Evolutionary conservation across 2,113 vertebrate genomes (phyloP).

Genomic region (Megaptera novaeangliae): DNA sequence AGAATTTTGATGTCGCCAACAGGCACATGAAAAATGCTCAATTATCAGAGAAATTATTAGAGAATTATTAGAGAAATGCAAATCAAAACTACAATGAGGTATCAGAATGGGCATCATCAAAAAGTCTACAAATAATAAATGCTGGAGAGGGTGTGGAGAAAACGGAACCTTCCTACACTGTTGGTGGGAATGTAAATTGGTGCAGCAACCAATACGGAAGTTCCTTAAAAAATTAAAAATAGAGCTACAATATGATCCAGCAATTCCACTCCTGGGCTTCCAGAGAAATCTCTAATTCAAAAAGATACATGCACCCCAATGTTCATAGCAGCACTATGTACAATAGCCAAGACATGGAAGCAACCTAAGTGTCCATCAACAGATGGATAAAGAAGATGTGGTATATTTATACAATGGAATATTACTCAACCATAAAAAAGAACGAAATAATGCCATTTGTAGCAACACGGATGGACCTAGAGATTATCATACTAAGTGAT

Average conservation of each 20-base stretch:
- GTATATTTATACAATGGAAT: background rate
- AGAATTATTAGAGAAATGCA: background rate
- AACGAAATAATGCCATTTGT: background rate
- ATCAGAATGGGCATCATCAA: background rate
- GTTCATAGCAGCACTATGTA: background rate
- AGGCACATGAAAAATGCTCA: too few species aligned
- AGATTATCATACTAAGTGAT: background rate
- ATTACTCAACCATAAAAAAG: background rate
- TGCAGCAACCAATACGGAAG: background rate
- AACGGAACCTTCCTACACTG: background rate
- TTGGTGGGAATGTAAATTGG: background rate
- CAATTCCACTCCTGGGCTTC: background rate
- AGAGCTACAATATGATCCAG: background rate
- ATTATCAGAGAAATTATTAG: too few species aligned
- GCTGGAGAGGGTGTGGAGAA: background rate
- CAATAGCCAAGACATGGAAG: background rate
- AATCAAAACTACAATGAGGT: background rate
- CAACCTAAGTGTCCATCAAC: background rate
- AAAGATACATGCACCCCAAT: background rate
- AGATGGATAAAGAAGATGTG: background rate
- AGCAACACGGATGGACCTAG: background rate
- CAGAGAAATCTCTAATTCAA: background rate
- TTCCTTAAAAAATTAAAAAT: background rate
- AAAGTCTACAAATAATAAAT: background rate
- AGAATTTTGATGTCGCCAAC: background rate